phyloP scores from a whole-genome alignment of 2,797 vertebrate genomes.

The Okamejei kenojei region DNA sequence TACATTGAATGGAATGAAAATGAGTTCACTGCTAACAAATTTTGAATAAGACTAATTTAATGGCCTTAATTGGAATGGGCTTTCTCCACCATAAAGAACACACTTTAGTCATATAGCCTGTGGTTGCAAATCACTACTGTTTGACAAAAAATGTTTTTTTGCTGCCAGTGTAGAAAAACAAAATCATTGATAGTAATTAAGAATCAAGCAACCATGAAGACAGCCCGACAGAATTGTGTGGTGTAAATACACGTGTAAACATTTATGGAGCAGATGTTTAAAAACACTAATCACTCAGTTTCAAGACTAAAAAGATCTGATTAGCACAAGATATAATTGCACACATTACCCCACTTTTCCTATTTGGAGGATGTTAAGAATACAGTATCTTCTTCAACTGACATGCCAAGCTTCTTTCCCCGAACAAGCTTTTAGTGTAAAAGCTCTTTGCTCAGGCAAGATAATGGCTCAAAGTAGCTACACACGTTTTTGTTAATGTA shows the following conservation, averaged over 20 bases:
- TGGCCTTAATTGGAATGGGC: background rate
- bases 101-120: background rate
- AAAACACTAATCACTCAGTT: conserved; percentile 10
- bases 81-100: background rate
- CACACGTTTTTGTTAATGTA: background rate
- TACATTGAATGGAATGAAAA: background rate
- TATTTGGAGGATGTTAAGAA: conserved; percentile 18
- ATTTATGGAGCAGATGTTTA: conserved; percentile 36
- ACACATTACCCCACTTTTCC: background rate
- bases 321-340: conserved; percentile 16
- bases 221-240: background rate
- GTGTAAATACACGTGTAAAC: conserved; percentile 23
- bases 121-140: background rate
- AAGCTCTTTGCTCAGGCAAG: background rate
- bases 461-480: background rate
- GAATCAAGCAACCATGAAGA: conserved; percentile 47
- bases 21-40: background rate
- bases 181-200: conserved; percentile 49
- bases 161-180: conserved; percentile 42
- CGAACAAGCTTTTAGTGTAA: background rate
- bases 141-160: background rate
- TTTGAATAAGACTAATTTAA: background rate
- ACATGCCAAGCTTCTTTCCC: background rate
- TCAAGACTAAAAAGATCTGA: conserved; percentile 28
- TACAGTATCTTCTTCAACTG: background rate